Evolutionary conservation across 2,888 invertebrate species (phyloP).

Genomic region (Gisinianus flammeolus): DNA sequence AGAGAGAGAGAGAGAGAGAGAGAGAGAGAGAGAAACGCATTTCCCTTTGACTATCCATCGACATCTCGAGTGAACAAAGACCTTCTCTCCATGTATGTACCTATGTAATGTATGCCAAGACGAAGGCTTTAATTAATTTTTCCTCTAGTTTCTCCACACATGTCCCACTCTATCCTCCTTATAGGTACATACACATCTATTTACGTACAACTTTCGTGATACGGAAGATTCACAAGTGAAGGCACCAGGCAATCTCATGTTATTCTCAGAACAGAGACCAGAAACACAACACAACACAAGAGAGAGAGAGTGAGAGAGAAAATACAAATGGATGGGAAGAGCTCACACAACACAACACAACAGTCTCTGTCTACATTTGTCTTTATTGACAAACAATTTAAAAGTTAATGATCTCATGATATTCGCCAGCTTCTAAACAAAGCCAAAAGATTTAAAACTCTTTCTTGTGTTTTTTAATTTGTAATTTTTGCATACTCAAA

Average conservation of each 20-base stretch:
- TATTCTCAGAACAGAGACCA: neutral
- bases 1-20: neutral
- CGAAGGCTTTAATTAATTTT: conserved; percentile 27
- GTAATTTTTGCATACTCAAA: no score
- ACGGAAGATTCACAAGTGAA: no score
- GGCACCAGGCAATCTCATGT: no score
- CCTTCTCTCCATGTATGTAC: neutral
- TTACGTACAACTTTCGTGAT: no score
- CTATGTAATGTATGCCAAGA: neutral
- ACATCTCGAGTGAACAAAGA: neutral
- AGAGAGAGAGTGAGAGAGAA: neutral
- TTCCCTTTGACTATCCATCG: neutral
- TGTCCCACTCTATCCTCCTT: neutral
- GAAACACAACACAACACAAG: neutral
- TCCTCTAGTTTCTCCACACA: neutral
- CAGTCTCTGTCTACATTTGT: neutral
- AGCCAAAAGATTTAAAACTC: neutral
- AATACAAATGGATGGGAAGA: neutral
- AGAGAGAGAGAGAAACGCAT: neutral
- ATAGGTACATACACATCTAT: no score
- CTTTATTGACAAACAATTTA: neutral
- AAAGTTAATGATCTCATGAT: neutral
- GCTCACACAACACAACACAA: neutral
- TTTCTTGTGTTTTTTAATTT: no score
- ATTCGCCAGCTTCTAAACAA: neutral